phyloP scores from a whole-genome alignment of 1,140 invertebrate genomes.

The Philotrypesis tridentata region DNA sequence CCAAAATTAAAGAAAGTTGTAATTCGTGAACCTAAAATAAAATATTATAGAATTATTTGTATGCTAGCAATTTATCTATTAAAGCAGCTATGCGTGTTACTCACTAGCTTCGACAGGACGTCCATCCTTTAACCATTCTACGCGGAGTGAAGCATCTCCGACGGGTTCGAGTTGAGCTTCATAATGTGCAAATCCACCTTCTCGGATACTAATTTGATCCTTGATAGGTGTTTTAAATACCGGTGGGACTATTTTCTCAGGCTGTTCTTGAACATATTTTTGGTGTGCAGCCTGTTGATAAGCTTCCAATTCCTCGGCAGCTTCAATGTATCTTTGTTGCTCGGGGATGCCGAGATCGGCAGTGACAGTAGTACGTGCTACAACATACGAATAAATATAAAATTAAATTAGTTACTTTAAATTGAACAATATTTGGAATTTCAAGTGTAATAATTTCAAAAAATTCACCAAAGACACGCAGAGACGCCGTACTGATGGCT shows the following conservation, averaged over 20 bases:
- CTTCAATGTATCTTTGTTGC: conserved; percentile 94
- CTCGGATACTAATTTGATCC: conserved; percentile 90
- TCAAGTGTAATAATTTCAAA: background rate
- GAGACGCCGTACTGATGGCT: conserved; percentile 85
- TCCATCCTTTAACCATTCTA: conserved; percentile 97
- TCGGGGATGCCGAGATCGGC: conserved; percentile 91
- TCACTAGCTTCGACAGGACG: conserved; percentile 89
- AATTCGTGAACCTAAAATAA: conserved; percentile 83
- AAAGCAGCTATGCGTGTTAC: background rate
- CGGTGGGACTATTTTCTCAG: conserved; percentile 86
- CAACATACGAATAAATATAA: conserved; percentile 25
- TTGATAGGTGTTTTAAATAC: conserved; percentile 95
- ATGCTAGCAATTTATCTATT: background rate
- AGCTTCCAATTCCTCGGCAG: conserved; percentile 93
- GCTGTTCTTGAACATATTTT: conserved; percentile 84
- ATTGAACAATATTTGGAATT: background rate
- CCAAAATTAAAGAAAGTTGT: conserved; percentile 97
- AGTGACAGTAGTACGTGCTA: conserved; percentile 85
- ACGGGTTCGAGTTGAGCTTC: conserved; percentile 95
- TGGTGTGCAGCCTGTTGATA: conserved; percentile 86
- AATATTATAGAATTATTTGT: conserved; percentile 10
- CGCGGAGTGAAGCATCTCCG: conserved; percentile 91
- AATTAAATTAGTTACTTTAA: background rate
- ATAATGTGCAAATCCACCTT: conserved; percentile 96
- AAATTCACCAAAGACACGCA: conserved; percentile 81